These are phyloP conservation scores for Oligia strigilis DNA, from an alignment of 2,888 invertebrate species.

Conservation along the genomic window DNA sequence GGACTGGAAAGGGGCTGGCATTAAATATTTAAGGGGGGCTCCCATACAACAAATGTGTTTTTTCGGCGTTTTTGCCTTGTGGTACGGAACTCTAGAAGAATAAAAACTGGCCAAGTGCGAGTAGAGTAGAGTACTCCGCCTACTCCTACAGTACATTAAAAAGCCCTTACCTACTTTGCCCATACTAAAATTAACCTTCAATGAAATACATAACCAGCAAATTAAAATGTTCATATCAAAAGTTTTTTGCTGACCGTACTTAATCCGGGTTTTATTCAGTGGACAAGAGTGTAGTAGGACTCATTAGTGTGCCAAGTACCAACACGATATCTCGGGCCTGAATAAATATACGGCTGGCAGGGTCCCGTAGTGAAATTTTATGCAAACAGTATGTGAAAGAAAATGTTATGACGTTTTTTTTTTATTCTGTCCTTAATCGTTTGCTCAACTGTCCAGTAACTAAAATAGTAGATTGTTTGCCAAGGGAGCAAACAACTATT, in stretches of 20 bases:
- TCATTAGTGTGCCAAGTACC: constrained; percentile 59
- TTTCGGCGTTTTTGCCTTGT: too few species aligned
- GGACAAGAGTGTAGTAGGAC: constrained; percentile 57
- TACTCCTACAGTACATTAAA: too few species aligned
- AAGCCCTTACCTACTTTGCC: too few species aligned
- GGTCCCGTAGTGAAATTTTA: constrained; percentile 21
- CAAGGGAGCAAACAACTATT: too few species aligned
- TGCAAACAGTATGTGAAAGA: neutral
- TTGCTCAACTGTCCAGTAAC: neutral
- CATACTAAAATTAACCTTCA: too few species aligned
- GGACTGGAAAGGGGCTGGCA: too few species aligned
- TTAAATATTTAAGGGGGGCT: too few species aligned
- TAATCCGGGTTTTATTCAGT: constrained; percentile 58
- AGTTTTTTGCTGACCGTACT: constrained; percentile 41
- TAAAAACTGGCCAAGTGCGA: too few species aligned
- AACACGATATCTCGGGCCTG: constrained; percentile 36
- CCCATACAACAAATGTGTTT: too few species aligned
- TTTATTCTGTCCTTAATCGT: neutral
- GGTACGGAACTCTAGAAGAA: too few species aligned
- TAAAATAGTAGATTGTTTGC: neutral
- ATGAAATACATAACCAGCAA: too few species aligned
- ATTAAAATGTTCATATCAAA: neutral
- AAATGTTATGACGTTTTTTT: neutral
- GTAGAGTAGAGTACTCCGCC: too few species aligned
- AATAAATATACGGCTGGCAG: constrained; percentile 31